Conservation (phyloP, 2,797 vertebrate species). For the Syngnathus acus region DNA sequence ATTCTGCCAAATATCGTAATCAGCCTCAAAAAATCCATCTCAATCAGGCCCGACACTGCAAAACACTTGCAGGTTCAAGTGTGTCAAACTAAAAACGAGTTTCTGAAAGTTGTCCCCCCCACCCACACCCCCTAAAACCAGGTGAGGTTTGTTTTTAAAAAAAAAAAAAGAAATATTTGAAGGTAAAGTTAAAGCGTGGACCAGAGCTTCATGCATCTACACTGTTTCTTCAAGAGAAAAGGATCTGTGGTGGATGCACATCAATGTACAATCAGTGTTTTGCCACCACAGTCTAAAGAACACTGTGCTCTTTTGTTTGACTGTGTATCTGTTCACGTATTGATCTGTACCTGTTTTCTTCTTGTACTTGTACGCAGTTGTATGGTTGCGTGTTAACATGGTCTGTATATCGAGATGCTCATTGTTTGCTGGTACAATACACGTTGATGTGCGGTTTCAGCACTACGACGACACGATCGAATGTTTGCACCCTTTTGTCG, state of each 20-base stretch:
- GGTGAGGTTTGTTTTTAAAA: neutral
- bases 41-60: too few relatives aligned
- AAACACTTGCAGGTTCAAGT: constrained; percentile 63
- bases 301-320: constrained; percentile 73
- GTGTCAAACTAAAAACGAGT: constrained; percentile 14
- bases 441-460: constrained; percentile 71
- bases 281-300: constrained; percentile 81
- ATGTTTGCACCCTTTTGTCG: constrained; percentile 47
- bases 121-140: neutral
- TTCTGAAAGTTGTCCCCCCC: neutral
- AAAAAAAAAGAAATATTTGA: too few relatives aligned
- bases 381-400: constrained; percentile 81
- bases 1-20: too few relatives aligned
- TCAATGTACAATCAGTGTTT: constrained; percentile 56
- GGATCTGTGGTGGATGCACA: constrained; percentile 51
- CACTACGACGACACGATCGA: constrained; percentile 69
- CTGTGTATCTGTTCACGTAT: constrained; percentile 82
- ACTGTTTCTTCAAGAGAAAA: constrained; percentile 34
- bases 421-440: constrained; percentile 84
- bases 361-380: constrained; percentile 78
- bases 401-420: constrained; percentile 77
- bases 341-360: constrained; percentile 41
- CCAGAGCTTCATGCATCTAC: constrained; percentile 13
- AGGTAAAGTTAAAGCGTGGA: constrained; percentile 17
- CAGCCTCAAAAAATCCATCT: too few relatives aligned